Base-by-base conservation (phyloP, 2,888 invertebrate genomes). In the Phyto melanocephala region DNA sequence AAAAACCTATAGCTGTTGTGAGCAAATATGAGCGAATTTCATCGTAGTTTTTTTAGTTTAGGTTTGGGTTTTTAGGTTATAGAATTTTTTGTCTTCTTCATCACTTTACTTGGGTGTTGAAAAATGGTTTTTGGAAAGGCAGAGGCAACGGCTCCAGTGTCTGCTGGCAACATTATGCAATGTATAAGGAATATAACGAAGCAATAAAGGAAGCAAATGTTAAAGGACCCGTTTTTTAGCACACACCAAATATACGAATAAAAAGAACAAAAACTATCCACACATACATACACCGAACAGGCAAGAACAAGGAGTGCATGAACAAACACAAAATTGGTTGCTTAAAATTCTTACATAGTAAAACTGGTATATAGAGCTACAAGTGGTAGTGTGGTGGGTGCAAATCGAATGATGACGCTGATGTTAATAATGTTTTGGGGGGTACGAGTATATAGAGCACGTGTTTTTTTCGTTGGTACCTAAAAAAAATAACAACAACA, bases 311-410 rank as follows among this genome's bases (percentile, higher is more conserved):
- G 60, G 47, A 42, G 52, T 40, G 33, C 68, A 28, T 15, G 52
- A 72, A 62, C 65, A 81, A 77, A 45, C 70, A 70, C 11, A 62
- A 82, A 82, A 82, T 79, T 79, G 58, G 79, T 79, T 82, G 75
- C 82, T 82, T 79, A 82, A 82, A 82, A 82, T 75, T 79, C 60
- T 67, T 71, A 63, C 63, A 45, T 68, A 47, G 20, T 13, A 17
- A 17, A 22, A 13, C 4, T 1, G 50, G 47, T 77, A 68, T 42
- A 78, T 68, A 72, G 63, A 78, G 81, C 85, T 72, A 84, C 85
- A 85, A 85, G 85, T 85, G 85, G 85, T n/a, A n/a, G 85, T 83
- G 84, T n/a, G 83, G 10, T 33, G 45, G 24, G 33, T 17, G 62
- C 28, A 28, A 6, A 28, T 6, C 6, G 6, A 28, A 54, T 40